Evolutionary conservation across 2,797 vertebrate genomes (phyloP).

Genomic region (Poeciliopsis infans): DNA sequence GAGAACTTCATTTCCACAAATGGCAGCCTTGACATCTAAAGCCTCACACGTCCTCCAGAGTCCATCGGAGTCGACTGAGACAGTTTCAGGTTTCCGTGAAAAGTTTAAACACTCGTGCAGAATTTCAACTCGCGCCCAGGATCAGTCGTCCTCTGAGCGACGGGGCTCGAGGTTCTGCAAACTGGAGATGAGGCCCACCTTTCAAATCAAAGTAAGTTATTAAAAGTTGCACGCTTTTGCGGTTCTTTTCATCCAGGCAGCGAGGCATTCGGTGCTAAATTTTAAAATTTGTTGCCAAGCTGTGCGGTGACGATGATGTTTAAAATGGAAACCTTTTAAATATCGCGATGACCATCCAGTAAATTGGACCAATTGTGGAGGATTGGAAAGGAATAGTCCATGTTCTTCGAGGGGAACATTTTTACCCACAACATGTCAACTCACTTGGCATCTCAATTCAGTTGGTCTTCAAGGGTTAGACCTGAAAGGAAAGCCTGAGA

Average conservation of each 20-base stretch:
- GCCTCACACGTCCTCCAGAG: not conserved
- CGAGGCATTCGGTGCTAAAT: not conserved
- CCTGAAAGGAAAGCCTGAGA: not conserved
- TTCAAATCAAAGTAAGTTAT: not conserved
- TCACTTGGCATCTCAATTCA: not conserved
- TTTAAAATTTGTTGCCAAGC: not conserved
- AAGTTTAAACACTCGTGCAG: not conserved
- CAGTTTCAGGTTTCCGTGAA: not conserved
- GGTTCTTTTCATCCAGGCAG: not conserved
- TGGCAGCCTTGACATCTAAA: not conserved
- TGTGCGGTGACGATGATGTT: not conserved
- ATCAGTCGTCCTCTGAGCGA: conserved; percentile 27
- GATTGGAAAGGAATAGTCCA: not conserved
- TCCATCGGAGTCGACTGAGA: not conserved
- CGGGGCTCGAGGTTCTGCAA: conserved; percentile 46
- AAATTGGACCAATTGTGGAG: not conserved
- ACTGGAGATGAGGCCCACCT: conserved; percentile 56
- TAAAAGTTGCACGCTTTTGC: not conserved
- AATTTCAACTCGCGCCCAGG: conserved; percentile 7
- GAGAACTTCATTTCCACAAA: not conserved
- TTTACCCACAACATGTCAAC: not conserved
- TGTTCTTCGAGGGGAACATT: not conserved
- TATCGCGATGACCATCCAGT: not conserved
- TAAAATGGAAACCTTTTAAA: not conserved
- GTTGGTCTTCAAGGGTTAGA: not conserved